phyloP scores from a whole-genome alignment of 2,888 invertebrate species.

The Cryptophagus acutangulus region DNA sequence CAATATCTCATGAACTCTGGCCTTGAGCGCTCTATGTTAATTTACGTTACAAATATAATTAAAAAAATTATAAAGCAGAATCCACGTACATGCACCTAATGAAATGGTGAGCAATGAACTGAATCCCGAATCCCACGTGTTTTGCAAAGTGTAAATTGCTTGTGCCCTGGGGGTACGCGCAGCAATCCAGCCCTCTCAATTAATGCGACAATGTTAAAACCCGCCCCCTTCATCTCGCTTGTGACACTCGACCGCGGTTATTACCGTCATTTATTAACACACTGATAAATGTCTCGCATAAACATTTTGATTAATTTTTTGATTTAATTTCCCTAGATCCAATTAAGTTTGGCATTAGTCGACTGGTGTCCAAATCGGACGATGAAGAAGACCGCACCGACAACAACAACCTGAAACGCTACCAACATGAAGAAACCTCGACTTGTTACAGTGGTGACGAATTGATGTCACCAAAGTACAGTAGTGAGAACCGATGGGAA shows the following conservation, averaged over 20 bases:
- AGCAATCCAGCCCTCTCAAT: constrained; percentile 48
- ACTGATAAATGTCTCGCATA: constrained; percentile 12
- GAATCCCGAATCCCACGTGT: constrained; percentile 51
- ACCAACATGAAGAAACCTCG: constrained; percentile 50
- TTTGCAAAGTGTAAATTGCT: constrained; percentile 61
- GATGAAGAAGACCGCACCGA: constrained; percentile 58
- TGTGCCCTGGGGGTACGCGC: constrained; percentile 46
- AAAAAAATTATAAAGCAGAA: too few relatives aligned
- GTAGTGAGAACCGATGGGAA: constrained; percentile 37
- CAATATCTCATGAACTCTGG: too few relatives aligned
- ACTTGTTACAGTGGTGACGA: constrained; percentile 56
- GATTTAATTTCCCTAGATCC: constrained; percentile 58
- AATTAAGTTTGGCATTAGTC: constrained; percentile 79
- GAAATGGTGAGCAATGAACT: constrained; percentile 1
- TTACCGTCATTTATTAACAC: constrained; percentile 22
- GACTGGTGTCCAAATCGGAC: constrained; percentile 64
- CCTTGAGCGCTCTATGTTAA: too few relatives aligned
- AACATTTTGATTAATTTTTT: neutral
- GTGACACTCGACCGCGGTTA: constrained; percentile 22
- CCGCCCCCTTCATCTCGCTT: constrained; percentile 25
- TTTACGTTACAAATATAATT: too few relatives aligned
- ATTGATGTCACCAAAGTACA: constrained; percentile 39
- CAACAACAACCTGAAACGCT: constrained; percentile 47
- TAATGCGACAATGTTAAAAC: constrained; percentile 38
- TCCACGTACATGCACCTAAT: neutral